These are phyloP conservation scores for Theristicus caerulescens DNA, from an alignment of 2,113 vertebrate species.

Conservation along the genomic window DNA sequence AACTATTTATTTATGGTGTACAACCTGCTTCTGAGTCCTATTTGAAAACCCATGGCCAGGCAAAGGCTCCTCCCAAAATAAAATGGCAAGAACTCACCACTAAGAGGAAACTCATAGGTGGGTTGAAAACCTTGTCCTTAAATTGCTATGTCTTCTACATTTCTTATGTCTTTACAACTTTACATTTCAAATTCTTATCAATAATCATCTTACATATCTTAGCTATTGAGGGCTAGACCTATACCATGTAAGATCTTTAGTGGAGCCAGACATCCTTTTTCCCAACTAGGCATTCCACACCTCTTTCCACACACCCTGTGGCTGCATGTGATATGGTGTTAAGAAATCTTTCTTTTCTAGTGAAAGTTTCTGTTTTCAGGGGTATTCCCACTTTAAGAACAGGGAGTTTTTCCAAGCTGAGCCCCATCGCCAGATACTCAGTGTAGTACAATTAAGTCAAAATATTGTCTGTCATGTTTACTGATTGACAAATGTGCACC, in stretches of 20 bases:
- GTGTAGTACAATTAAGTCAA: background rate
- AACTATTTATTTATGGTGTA: background rate
- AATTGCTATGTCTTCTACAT: background rate
- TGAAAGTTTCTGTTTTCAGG: background rate
- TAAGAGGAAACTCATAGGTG: background rate
- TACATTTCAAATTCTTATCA: background rate
- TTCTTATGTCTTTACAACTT: background rate
- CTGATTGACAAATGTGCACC: fast-evolving
- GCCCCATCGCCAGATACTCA: background rate
- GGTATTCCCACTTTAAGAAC: background rate
- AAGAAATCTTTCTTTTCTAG: background rate
- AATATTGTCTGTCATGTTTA: background rate
- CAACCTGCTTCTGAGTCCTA: background rate
- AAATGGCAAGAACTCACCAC: background rate
- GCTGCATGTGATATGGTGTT: background rate
- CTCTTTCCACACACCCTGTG: background rate
- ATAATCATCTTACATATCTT: background rate
- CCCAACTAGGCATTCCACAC: background rate
- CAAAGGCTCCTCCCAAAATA: background rate
- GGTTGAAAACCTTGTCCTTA: background rate
- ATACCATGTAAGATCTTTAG: background rate
- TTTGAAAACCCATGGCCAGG: background rate
- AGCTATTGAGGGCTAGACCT: background rate
- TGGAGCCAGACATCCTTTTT: background rate
- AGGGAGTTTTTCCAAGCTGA: background rate